phyloP scores from a whole-genome alignment of 2,888 invertebrate genomes.

The Petrolisthes manimaculis region DNA sequence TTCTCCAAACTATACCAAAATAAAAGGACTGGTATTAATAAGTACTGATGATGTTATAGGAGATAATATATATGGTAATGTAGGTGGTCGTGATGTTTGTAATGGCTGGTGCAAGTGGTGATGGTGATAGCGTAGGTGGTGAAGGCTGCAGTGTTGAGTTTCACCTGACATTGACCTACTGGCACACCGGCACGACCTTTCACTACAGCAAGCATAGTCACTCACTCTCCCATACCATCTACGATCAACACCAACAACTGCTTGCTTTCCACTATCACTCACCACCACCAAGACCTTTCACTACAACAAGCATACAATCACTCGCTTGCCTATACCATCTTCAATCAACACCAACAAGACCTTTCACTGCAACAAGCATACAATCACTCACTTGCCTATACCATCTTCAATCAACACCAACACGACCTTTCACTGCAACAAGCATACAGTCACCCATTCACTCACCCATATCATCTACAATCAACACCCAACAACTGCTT shows the following conservation, averaged over 20 bases:
- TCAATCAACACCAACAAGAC: neutral
- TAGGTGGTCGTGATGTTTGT: too few species aligned
- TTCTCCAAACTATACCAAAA: too few species aligned
- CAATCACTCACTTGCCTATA: neutral
- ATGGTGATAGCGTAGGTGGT: neutral
- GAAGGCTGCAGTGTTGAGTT: neutral
- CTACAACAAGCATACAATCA: neutral
- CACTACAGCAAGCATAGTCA: neutral
- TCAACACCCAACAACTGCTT: neutral
- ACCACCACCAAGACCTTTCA: neutral
- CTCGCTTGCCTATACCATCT: neutral
- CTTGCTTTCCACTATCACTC: neutral
- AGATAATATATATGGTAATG: too few species aligned
- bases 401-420: neutral
- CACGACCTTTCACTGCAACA: neutral
- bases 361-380: neutral
- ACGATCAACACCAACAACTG: neutral
- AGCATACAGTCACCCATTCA: neutral
- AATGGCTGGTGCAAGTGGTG: neutral
- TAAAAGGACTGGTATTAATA: too few species aligned
- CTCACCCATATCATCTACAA: neutral
- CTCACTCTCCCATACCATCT: neutral
- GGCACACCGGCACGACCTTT: neutral
- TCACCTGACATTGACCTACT: constrained; percentile 36
- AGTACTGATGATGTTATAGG: too few species aligned